Percentiles rank a stretch among this genome's conserved stretches.
These are phyloP conservation scores for Sminthopsis crassicaudata DNA, from an alignment of 2,113 vertebrate species.

Conservation along the genomic window DNA sequence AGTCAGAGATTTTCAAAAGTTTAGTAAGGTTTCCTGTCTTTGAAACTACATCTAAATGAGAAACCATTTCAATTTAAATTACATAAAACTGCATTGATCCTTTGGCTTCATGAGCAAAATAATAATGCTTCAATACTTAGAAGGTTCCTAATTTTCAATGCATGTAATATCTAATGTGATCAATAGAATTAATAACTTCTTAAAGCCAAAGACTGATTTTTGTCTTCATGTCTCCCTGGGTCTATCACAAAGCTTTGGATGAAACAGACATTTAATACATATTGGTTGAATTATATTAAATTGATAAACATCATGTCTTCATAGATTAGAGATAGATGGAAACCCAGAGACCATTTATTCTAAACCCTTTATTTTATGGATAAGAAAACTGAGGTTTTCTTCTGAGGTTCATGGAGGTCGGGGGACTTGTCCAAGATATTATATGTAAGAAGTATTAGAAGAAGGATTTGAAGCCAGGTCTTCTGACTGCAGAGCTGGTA, in stretches of 20 bases:
- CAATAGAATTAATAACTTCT: constrained; percentile 37
- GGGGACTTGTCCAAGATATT: not conserved
- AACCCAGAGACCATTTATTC: not conserved
- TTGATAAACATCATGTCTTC: not conserved
- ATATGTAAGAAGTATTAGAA: not conserved
- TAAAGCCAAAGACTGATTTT: not conserved
- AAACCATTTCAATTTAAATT: constrained; percentile 64
- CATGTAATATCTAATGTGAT: constrained; percentile 68
- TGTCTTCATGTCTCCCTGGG: not conserved
- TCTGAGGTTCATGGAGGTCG: not conserved
- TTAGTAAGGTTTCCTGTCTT: constrained; percentile 61
- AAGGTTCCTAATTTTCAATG: constrained; percentile 67
- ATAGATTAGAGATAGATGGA: not conserved
- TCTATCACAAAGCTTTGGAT: not conserved
- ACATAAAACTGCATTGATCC: constrained; percentile 31
- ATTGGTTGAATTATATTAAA: not conserved
- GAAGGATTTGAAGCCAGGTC: not conserved
- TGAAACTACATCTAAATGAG: constrained; percentile 62
- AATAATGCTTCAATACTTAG: constrained; percentile 45
- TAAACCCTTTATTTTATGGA: not conserved
- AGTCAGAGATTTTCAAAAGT: constrained; percentile 48
- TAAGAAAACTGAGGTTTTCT: not conserved
- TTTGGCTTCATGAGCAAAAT: constrained; percentile 58
- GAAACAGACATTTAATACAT: not conserved
- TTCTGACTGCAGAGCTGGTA: not conserved